phyloP scores from a whole-genome alignment of 92 coral and sea anemone species.

The Montipora capitata region DNA sequence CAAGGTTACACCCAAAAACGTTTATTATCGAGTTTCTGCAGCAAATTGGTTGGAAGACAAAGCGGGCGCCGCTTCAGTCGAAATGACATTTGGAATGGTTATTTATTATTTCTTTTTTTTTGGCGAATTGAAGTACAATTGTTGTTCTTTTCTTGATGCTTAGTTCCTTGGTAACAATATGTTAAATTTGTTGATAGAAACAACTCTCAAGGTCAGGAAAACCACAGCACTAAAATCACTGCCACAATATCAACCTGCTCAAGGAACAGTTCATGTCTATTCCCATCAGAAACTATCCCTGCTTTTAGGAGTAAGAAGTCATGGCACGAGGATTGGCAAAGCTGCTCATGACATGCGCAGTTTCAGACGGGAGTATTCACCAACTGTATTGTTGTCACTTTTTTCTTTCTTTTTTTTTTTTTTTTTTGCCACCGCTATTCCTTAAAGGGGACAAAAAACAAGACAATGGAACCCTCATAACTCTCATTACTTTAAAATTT shows the following conservation, averaged over 20 bases:
- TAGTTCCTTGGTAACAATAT: conserved; percentile 15
- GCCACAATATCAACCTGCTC: conserved; percentile 25
- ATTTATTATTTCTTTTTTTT: not conserved
- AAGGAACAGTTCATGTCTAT: conserved; percentile 7
- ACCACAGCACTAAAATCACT: not conserved
- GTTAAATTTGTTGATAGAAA: conserved; percentile 9
- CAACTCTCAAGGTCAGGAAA: conserved; percentile 28
- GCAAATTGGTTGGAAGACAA: not conserved
- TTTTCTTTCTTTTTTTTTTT: not conserved
- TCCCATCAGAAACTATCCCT: conserved; percentile 8
- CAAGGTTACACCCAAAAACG: not conserved
- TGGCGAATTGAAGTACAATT: not conserved
- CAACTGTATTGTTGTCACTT: not conserved
- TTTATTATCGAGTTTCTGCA: no score
- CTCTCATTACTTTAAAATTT: not conserved
- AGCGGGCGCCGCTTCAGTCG: no score
- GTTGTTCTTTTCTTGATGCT: not conserved
- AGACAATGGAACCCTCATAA: not conserved
- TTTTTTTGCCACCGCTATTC: not conserved
- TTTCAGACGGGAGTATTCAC: not conserved
- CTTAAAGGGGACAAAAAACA: not conserved
- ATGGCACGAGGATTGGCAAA: not conserved
- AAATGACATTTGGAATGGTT: not conserved
- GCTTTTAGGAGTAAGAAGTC: conserved; percentile 17
- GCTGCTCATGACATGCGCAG: not conserved